Conservation (phyloP, 2,113 vertebrate genomes). For the Morone chrysops region DNA sequence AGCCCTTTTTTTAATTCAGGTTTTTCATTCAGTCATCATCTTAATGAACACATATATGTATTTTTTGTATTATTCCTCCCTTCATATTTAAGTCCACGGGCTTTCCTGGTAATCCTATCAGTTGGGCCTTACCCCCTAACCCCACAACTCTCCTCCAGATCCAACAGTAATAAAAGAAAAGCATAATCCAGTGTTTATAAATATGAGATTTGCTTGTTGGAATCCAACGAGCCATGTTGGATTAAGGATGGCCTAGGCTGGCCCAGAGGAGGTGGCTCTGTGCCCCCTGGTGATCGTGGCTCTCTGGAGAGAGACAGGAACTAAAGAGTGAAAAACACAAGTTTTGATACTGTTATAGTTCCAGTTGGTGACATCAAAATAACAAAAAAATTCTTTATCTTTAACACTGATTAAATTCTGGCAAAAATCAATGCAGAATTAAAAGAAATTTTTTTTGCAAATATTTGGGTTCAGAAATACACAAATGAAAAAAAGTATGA, state of each 20-base stretch:
- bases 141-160: constrained; percentile 58
- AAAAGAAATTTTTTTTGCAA: background rate
- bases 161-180: constrained; percentile 90
- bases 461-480: background rate
- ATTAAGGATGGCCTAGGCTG: constrained; percentile 78
- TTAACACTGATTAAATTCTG: background rate
- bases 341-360: background rate
- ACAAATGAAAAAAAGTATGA: background rate
- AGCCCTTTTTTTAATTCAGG: constrained; percentile 56
- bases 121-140: constrained; percentile 66
- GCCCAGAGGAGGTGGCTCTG: constrained; percentile 39
- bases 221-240: constrained; percentile 84
- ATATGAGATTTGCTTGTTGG: constrained; percentile 91
- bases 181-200: constrained; percentile 93
- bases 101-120: constrained; percentile 88
- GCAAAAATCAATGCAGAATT: background rate
- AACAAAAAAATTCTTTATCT: background rate
- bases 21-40: constrained; percentile 65
- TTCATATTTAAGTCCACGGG: constrained; percentile 84
- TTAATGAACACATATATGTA: constrained; percentile 71
- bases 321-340: constrained; percentile 29
- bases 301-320: background rate
- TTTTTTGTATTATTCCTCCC: constrained; percentile 73
- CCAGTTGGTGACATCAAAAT: background rate
- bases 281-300: constrained; percentile 44